Conservation (phyloP, 2,888 invertebrate species). For the Caenorhabditis plicata region DNA sequence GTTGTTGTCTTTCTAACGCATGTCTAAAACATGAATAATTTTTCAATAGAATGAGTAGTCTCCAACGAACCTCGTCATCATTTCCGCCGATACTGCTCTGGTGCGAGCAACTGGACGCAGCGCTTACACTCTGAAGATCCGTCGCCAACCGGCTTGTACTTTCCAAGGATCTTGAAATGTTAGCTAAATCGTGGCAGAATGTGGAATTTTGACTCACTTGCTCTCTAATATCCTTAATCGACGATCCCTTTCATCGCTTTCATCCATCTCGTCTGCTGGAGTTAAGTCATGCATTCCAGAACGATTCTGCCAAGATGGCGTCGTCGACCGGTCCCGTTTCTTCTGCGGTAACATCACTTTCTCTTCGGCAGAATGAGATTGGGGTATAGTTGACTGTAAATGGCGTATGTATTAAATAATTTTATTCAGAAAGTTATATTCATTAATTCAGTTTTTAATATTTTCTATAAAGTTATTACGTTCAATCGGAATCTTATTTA, state of each 20-base stretch:
- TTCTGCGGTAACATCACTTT: constrained; percentile 25
- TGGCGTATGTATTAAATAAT: no score
- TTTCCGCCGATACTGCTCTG: constrained; percentile 21
- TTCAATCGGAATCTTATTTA: no score
- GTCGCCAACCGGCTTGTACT: constrained; percentile 36
- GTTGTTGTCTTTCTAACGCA: constrained; percentile 25
- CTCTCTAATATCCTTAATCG: constrained; percentile 32
- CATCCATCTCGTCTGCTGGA: constrained; percentile 44
- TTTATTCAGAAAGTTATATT: no score
- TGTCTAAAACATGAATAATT: constrained; percentile 9
- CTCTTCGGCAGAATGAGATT: constrained; percentile 29
- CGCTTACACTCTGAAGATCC: constrained; percentile 40
- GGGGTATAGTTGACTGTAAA: constrained; percentile 28
- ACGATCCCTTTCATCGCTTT: constrained; percentile 20
- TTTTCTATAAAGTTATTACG: no score
- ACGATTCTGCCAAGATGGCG: constrained; percentile 34
- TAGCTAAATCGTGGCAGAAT: not conserved
- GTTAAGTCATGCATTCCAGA: constrained; percentile 34
- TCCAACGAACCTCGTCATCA: constrained; percentile 36
- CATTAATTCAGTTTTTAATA: no score
- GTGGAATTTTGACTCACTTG: constrained; percentile 3
- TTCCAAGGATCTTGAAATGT: constrained; percentile 31
- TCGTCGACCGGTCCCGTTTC: constrained; percentile 30
- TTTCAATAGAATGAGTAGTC: not conserved
- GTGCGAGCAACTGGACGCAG: constrained; percentile 41